Evolutionary conservation across 92 coral and sea anemone species (phyloP), one percentile per base, ranked within the genome.

Genomic region (Porites cylindrica): DNA sequence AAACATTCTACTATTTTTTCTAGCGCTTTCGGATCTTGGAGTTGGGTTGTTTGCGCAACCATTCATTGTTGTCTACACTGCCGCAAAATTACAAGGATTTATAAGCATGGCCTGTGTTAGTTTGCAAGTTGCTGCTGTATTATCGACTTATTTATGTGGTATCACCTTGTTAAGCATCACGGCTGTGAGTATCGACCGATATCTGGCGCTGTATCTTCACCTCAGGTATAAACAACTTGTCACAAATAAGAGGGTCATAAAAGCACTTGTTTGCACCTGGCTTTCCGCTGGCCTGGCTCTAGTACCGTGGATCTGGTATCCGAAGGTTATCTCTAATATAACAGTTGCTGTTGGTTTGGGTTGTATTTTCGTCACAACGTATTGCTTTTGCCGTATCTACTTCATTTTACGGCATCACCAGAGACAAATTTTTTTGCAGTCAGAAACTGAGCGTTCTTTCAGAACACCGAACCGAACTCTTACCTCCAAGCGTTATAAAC

Each of bases 131-230:
- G 72, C 51, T 9, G 84, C 74, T 51, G 74, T 52, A 20, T 65
- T 66, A 19, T 80, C 84, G 61, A 80, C 74, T 47, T 80, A 80
- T 62, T 20, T 80, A 8, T 80, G 84, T 17, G 75, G 84, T 65
- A 74, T 80, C n/a, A 66, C 84, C 11, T n/a, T 80, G 54, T 53
- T 80, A 66, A 47, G 75, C 14, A 69, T 80, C 75, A 80, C 75
- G 32, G 72, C 51, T 6, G 74, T 16, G 84, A 19, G 74, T 20
- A 53, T 81, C 18, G 77, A 69, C 20, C 66, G 85, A 59, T 81
- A 81, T 58, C 12, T 81, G 8, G 76, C 76, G n/a, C 66, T 81
- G 11, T 29, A 81, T 32, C 87, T 83, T 83, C 87, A 83, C 54
- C 87, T 72, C 17, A 56, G 87, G 21, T 72, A 83, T 60, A 68